A percentile compares a stretch with the other conserved stretches of the same genome.
phyloP scores from a whole-genome alignment of 1,140 invertebrate genomes.

The Dendroctonus valens region DNA sequence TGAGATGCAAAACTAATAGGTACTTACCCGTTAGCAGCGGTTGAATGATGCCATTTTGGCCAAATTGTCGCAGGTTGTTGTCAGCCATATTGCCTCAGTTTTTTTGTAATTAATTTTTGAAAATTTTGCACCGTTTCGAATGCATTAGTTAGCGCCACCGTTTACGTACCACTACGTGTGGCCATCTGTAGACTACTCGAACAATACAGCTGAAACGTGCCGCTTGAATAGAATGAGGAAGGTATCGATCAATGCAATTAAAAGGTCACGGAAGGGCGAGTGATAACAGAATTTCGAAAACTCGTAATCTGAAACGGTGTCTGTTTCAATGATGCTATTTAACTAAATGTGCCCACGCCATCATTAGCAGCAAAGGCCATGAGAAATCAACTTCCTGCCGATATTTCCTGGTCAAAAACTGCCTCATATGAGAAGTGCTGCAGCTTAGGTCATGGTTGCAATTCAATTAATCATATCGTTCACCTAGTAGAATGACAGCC shows the following conservation, averaged over 20 bases:
- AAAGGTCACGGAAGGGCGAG: constrained; percentile 30
- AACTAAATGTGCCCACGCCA: too few relatives aligned
- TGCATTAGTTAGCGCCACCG: constrained; percentile 28
- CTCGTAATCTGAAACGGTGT: neutral
- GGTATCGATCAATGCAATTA: constrained; percentile 31
- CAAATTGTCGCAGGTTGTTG: constrained; percentile 48
- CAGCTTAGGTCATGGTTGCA: too few relatives aligned
- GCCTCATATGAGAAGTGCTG: too few relatives aligned
- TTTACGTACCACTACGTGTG: constrained; percentile 19
- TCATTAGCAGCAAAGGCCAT: too few relatives aligned
- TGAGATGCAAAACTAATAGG: neutral
- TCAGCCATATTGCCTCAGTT: constrained; percentile 3
- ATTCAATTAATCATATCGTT: too few relatives aligned
- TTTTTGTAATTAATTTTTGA: constrained; percentile 12
- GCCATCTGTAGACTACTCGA: constrained; percentile 33
- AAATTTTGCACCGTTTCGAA: constrained; percentile 27
- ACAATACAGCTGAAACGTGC: constrained; percentile 18
- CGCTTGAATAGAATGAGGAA: constrained; percentile 22
- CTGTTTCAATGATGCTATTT: too few relatives aligned
- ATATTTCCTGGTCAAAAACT: too few relatives aligned
- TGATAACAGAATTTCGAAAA: constrained; percentile 22
- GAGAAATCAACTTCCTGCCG: too few relatives aligned
- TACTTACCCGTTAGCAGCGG: constrained; percentile 71
- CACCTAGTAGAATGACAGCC: too few relatives aligned
- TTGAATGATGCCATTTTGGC: constrained; percentile 79